These are phyloP conservation scores for Meganola albula DNA, from an alignment of 2,888 invertebrate genomes.

Conservation along the genomic window DNA sequence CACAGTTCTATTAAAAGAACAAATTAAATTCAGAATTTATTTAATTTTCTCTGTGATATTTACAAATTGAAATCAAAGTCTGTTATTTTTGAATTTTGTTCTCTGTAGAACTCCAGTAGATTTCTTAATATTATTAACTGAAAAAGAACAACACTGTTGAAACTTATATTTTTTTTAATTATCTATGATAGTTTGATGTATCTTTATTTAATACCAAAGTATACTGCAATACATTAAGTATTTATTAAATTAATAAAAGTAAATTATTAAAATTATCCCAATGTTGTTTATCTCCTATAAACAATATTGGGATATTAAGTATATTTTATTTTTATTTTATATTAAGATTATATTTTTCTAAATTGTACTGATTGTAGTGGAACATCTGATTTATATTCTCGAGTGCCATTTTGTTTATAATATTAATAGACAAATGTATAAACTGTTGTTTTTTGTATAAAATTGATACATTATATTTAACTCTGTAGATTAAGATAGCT, in stretches of 20 bases:
- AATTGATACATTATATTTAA: constrained; percentile 13
- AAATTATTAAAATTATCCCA: constrained; percentile 1
- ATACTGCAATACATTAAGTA: constrained; percentile 10
- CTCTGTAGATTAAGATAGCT: constrained; percentile 29
- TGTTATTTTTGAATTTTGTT: too few relatives aligned
- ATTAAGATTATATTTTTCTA: constrained; percentile 20
- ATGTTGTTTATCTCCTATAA: constrained; percentile 14
- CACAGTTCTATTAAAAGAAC: too few relatives aligned
- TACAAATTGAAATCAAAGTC: too few relatives aligned
- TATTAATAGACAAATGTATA: constrained; percentile 28
- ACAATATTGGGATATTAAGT: constrained; percentile 13
- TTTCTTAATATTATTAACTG: too few relatives aligned
- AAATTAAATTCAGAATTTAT: too few relatives aligned
- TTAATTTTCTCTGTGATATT: too few relatives aligned
- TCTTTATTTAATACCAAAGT: constrained; percentile 14
- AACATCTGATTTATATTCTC: constrained; percentile 31
- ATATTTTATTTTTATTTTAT: constrained; percentile 7
- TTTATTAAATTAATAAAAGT: constrained; percentile 10
- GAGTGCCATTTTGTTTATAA: constrained; percentile 58
- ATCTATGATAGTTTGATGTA: too few relatives aligned
- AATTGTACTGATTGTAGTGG: constrained; percentile 5
- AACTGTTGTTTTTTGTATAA: constrained; percentile 36
- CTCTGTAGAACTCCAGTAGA: too few relatives aligned
- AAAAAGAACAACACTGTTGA: too few relatives aligned
- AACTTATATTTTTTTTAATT: too few relatives aligned